phyloP scores from a whole-genome alignment of 2,797 vertebrate genomes.

The Aldrovandia affinis region DNA sequence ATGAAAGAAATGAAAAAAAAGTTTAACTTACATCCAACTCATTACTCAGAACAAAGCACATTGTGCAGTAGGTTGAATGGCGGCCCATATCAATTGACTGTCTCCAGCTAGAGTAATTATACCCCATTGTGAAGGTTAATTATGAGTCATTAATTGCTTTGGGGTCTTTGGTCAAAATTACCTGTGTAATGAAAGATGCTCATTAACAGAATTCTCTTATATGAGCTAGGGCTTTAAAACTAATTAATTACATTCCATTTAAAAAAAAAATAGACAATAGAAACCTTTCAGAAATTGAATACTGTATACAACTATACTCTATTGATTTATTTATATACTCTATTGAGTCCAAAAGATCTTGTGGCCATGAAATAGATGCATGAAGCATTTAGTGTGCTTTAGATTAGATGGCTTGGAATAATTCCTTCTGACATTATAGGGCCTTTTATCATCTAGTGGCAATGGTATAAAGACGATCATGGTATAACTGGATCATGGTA shows the following conservation, averaged over 20 bases:
- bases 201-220: constrained; percentile 45
- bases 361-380: background rate
- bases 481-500: too few relatives aligned
- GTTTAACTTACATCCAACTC: background rate
- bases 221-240: background rate
- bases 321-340: background rate
- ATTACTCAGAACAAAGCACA: background rate
- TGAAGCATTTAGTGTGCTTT: constrained; percentile 8
- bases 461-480: background rate
- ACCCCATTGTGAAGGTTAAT: constrained; percentile 19
- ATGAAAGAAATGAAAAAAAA: background rate
- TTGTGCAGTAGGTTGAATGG: background rate
- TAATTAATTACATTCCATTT: constrained; percentile 12
- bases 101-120: constrained; percentile 14
- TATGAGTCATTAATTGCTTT: constrained; percentile 49
- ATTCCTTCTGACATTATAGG: constrained; percentile 7
- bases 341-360: background rate
- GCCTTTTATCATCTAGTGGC: background rate
- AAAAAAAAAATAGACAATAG: constrained; percentile 7
- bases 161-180: constrained; percentile 41
- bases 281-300: background rate
- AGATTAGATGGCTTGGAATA: background rate
- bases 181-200: constrained; percentile 48
- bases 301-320: background rate
- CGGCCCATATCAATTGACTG: background rate